Base-by-base conservation (phyloP, 2,888 invertebrate genomes). In the Sinopyrophorus schimmeli region DNA sequence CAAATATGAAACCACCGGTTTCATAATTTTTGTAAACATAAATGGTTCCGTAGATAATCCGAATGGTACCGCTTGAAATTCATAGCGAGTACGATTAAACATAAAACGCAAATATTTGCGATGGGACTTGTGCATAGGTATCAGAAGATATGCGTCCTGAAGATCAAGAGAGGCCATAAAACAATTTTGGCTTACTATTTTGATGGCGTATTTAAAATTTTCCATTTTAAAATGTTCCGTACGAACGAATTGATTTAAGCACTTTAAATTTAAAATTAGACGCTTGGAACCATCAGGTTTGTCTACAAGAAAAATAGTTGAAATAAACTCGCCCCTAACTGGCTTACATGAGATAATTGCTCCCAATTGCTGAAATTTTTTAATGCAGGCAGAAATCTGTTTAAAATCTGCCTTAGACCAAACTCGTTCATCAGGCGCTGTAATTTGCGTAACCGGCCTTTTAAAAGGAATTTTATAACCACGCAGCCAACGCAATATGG, bases 11-110 rank as follows among this genome's bases (percentile, higher is more conserved):
- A 51, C 14, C 10, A 52, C 51, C 7, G 51, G 51, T 31, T 55
- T 55, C 34, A 47, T 35, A 17, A 57, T 18, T 46, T 57, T 57
- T 5, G 57, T 57, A 23, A 57, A 57, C 9, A 43, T 18, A 11
- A 20, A 50, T 17, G 53, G 54, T 3, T 44, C 51, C 5, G 52
- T 35, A 15, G 15, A 31, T 15, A 56, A 24, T 16, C 54, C 50
- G 24, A 57, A 57, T 2, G 51, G 54, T 5, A 57, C 10, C 16
- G 39, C 26, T 10, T 23, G 39, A 41, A 51, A 57, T 31, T 51
- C 31, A 38, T 57, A 57, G 2, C 47, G 12, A 2, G 9, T 10
- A 11, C 10, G 11, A 5, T 39, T 24, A 31, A 51, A 55, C 3
- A 6, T 9, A 35, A 55, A 56, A 5, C 54, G 11, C 18, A 56